Evolutionary conservation across 2,888 invertebrate genomes (phyloP), one percentile per base, ranked within the genome.

Genomic region (Pherbina coryleti): DNA sequence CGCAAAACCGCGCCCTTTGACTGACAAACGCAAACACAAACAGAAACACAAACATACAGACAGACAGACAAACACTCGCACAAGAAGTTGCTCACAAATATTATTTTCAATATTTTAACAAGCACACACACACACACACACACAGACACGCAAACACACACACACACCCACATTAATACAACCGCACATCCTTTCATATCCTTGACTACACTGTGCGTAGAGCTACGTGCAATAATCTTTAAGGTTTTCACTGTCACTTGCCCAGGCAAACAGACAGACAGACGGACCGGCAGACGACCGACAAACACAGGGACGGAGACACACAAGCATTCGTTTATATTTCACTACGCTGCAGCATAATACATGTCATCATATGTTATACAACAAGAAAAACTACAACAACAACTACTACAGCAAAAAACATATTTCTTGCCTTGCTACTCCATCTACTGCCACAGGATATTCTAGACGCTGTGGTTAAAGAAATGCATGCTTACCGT

Each of bases 1-100:
- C 84, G 84, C 83, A 85, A 84, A 67, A 9, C 19, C 67, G 67
- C 67, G 19, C 49, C 67, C 49, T 25, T 14, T 25, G 14, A 22
- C 55, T 66, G 67, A 49, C 67, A 49, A 37, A 22, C 17, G 1
- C n/a, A n/a, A n/a, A n/a, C n/a, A n/a, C n/a, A n/a, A n/a, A n/a
- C n/a, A n/a, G n/a, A n/a, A n/a, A n/a, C n/a, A 53, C 53, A 53
- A 7, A n/a, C 53, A n/a, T n/a, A n/a, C n/a, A n/a, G 31, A 31
- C 31, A 31, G 31, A 31, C 37, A 37, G 8, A 37, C 37, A 37
- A 8, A 7, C 44, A 44, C 44, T 11, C 1, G 44, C 44, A 11
- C 44, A 44, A 44, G 44, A 28, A 28, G 14, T 14, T 17, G 28
- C 34, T 25, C 28, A 64, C 64, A 64, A 62, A 62, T 22, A n/a